Evolutionary conservation across 2,113 vertebrate genomes (phyloP).

Genomic region (Engraulis encrasicolus): DNA sequence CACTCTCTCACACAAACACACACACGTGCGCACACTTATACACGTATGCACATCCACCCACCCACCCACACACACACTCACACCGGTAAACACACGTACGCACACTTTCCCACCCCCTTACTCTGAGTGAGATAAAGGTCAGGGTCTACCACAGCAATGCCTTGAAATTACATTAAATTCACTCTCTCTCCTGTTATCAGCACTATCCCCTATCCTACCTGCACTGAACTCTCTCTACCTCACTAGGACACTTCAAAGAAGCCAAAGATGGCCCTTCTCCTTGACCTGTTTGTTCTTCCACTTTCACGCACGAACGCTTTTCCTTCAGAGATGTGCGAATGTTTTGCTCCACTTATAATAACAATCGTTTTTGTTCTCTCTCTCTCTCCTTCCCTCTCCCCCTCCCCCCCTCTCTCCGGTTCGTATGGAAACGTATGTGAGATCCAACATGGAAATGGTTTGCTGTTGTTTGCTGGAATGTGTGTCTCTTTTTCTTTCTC

Average conservation of each 20-base stretch:
- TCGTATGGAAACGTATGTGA: not conserved
- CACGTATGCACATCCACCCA: too few species aligned
- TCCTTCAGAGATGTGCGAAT: not conserved
- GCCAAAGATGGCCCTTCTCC: not conserved
- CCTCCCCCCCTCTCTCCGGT: too few species aligned
- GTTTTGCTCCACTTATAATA: not conserved
- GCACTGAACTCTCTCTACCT: not conserved
- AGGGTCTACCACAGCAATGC: not conserved
- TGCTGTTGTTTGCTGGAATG: not conserved
- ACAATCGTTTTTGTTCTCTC: not conserved
- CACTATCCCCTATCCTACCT: conserved; percentile 31
- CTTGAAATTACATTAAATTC: too few species aligned
- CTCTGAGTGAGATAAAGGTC: conserved; percentile 26
- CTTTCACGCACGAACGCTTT: not conserved
- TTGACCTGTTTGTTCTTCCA: conserved; percentile 12
- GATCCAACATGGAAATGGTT: not conserved
- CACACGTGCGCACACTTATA: too few species aligned
- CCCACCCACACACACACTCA: not conserved
- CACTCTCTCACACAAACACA: conserved; percentile 1
- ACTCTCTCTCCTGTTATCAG: too few species aligned
- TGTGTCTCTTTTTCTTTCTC: not conserved
- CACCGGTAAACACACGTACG: conserved; percentile 9
- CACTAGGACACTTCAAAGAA: not conserved
- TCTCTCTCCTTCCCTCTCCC: too few species aligned
- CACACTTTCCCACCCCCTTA: conserved; percentile 6